A percentile compares a stretch with the other conserved stretches of the same genome.
phyloP scores from a whole-genome alignment of 2,113 vertebrate genomes.

The Phrynocephalus versicolor region DNA sequence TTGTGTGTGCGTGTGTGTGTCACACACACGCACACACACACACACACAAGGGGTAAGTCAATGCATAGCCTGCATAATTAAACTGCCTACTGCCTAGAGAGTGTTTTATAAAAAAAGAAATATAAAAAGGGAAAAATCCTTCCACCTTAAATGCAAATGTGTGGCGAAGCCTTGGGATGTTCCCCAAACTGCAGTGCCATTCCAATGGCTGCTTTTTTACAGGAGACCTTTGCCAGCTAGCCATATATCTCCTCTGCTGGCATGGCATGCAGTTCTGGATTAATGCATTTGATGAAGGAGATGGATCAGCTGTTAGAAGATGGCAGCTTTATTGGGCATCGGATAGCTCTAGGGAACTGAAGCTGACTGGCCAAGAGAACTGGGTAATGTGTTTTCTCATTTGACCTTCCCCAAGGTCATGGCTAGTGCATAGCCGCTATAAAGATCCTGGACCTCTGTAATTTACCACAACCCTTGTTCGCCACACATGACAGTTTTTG shows the following conservation, averaged over 20 bases:
- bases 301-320: constrained; percentile 43
- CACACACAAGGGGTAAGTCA: too few species aligned
- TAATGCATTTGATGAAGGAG: constrained; percentile 36
- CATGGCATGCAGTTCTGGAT: constrained; percentile 21
- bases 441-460: constrained; percentile 39
- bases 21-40: too few species aligned
- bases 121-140: too few species aligned
- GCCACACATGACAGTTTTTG: constrained; percentile 16
- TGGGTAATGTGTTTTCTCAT: constrained; percentile 37
- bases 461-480: constrained; percentile 48
- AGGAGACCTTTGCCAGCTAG: constrained; percentile 17
- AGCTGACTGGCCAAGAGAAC: constrained; percentile 25
- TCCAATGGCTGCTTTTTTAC: not conserved
- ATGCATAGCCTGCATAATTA: too few species aligned
- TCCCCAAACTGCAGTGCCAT: constrained; percentile 19
- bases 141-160: accelerated
- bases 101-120: too few species aligned
- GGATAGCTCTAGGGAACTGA: constrained; percentile 24
- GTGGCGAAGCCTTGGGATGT: not conserved
- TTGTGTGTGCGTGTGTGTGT: too few species aligned
- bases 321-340: constrained; percentile 37
- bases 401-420: constrained; percentile 49
- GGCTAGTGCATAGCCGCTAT: constrained; percentile 31
- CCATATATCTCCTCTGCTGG: constrained; percentile 17
- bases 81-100: too few species aligned